A percentile compares a stretch with the other conserved stretches of the same genome.
phyloP scores from a whole-genome alignment of 2,113 vertebrate species.

The Rallus limicola region DNA sequence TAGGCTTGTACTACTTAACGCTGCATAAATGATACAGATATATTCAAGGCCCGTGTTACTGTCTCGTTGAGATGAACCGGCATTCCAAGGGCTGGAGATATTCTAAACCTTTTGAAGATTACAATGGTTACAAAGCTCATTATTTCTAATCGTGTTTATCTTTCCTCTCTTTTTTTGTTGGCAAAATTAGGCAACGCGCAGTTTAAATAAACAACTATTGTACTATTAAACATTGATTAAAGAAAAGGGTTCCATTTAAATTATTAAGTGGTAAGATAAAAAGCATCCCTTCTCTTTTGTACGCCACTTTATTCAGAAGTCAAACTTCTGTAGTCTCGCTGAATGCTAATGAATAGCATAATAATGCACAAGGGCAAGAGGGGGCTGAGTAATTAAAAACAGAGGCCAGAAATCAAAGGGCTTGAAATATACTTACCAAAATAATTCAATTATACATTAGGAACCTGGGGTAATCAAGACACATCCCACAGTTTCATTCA shows the following conservation, averaged over 20 bases:
- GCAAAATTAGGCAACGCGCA: constrained; percentile 22
- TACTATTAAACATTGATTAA: constrained; percentile 69
- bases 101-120: constrained; percentile 42
- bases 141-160: constrained; percentile 57
- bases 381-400: constrained; percentile 74
- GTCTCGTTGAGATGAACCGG: neutral
- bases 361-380: constrained; percentile 72
- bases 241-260: constrained; percentile 57
- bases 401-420: constrained; percentile 72
- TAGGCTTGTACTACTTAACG: neutral
- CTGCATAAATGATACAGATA: constrained; percentile 19
- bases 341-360: constrained; percentile 73
- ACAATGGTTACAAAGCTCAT: constrained; percentile 36
- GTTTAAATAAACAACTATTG: constrained; percentile 64
- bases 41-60: neutral
- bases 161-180: constrained; percentile 44
- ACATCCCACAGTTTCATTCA: constrained; percentile 40
- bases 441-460: constrained; percentile 72
- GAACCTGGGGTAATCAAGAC: constrained; percentile 59
- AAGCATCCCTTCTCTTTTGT: constrained; percentile 65
- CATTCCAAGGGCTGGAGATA: neutral
- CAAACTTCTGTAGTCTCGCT: constrained; percentile 68
- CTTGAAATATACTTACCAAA: constrained; percentile 72
- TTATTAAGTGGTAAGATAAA: constrained; percentile 73
- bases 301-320: constrained; percentile 70